Conservation (phyloP, 2,888 invertebrate genomes). For the Agriopis aurantiaria region DNA sequence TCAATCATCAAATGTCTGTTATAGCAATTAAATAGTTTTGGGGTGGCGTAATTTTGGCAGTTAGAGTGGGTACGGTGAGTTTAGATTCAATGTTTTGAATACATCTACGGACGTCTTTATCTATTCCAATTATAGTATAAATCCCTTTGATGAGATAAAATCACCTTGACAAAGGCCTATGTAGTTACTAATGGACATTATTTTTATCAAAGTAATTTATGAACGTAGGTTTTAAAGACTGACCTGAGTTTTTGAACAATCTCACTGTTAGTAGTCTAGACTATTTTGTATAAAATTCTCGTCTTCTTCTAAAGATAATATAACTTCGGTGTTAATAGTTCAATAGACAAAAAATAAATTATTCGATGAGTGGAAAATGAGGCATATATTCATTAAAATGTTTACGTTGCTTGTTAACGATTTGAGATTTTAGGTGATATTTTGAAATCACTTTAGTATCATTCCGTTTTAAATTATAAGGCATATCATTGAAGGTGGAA, state of each 20-base stretch:
- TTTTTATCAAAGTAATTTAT: conserved; percentile 47
- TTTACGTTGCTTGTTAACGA: conserved; percentile 64
- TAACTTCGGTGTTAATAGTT: conserved; percentile 55
- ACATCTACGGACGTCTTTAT: conserved; percentile 32
- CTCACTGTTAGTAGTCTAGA: conserved; percentile 49
- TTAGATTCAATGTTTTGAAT: conserved; percentile 37
- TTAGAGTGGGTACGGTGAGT: conserved; percentile 24
- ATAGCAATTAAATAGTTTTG: conserved; percentile 11
- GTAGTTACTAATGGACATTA: conserved; percentile 31
- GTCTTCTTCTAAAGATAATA: conserved; percentile 53
- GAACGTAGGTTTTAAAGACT: conserved; percentile 63
- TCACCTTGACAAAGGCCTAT: conserved; percentile 35
- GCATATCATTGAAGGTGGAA: conserved; percentile 75
- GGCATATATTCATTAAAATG: conserved; percentile 27
- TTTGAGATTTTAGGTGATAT: conserved; percentile 52
- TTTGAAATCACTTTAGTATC: conserved; percentile 66
- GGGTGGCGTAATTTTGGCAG: conserved; percentile 26
- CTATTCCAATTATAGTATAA: conserved; percentile 19
- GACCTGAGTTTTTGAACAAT: conserved; percentile 56
- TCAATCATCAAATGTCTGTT: conserved; percentile 10
- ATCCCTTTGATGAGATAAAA: conserved; percentile 30
- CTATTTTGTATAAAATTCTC: conserved; percentile 36
- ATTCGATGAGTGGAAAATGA: conserved; percentile 46
- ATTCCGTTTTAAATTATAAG: conserved; percentile 71
- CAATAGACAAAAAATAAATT: conserved; percentile 48